These are phyloP conservation scores for Lycocerus yunnanus DNA, from an alignment of 2,888 invertebrate genomes.

Conservation along the genomic window DNA sequence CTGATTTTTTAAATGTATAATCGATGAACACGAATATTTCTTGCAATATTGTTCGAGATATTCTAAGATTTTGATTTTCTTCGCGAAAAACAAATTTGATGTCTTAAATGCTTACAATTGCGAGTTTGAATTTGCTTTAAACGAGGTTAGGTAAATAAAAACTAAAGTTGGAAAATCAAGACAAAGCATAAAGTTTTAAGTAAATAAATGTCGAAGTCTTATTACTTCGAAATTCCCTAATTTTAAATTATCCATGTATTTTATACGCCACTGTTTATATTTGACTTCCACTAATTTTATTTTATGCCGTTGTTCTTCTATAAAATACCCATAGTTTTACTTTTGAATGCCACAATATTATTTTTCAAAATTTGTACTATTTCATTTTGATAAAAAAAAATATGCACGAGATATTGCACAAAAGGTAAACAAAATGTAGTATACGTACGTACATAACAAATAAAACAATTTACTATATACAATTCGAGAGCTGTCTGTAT, in stretches of 20 bases:
- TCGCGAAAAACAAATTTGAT: background rate
- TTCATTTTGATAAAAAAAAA: background rate
- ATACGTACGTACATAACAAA: no score
- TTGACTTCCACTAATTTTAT: background rate
- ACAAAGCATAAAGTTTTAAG: background rate
- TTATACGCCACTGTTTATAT: background rate
- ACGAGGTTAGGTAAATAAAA: background rate
- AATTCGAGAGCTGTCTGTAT: background rate
- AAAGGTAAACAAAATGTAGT: background rate
- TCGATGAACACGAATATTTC: background rate
- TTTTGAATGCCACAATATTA: no score
- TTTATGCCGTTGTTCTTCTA: background rate
- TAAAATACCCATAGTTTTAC: no score
- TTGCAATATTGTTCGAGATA: background rate
- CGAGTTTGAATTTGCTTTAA: background rate
- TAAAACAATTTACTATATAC: background rate
- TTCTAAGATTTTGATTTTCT: background rate
- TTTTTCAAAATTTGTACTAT: background rate
- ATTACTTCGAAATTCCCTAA: background rate
- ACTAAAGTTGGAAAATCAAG: background rate
- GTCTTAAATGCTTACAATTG: background rate
- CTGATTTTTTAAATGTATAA: background rate
- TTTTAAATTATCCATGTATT: background rate
- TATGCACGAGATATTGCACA: background rate
- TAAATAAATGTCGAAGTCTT: background rate